Evolutionary conservation across 1,140 invertebrate species (phyloP), one percentile per base, ranked within the genome.

Genomic region (Drosophila sp.): DNA sequence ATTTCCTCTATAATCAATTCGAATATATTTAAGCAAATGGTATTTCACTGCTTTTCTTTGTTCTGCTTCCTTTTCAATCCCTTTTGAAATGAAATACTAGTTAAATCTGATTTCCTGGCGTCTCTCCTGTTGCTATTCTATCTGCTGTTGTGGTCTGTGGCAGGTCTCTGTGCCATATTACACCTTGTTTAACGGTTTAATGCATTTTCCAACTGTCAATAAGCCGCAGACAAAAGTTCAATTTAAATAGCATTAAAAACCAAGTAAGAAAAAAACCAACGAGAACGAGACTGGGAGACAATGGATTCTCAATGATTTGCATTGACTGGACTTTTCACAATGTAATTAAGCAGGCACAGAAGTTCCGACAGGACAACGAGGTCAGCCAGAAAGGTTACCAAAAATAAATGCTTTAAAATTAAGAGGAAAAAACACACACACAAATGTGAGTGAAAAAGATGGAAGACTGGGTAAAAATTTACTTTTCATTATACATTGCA

Each of bases 401-500:
- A 30, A 41, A 3, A 25, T 47, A 65, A 71, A 72, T 76, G 64
- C 58, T 64, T 67, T 69, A 74, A 77, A 50, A 38, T 40, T 25
- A 56, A 56, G 17, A 0, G 17, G 17, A 17, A 17, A 17, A 17
- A 17, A 17, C 17, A 17, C 17, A 17, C 17, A 17, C 17, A 17
- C 35, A 72, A 69, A 74, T 3, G 33, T 38, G 35, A 66, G 62
- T 70, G 33, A 54, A 69, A 54, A 58, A 70, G 55, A 56, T 29
- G 4, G 33, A 32, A 40, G 60, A 57, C 61, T 27, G 40, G 1
- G 60, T 25, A 47, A 40, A 66, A 57, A 50, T 63, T 47, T 50
- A 27, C 23, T 10, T 54, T 61, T 76, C 75, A 60, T 77, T 86
- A 80, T 87, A 76, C 76, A 87, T 83, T 87, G 83, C 87, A 87